Conservation (phyloP, 2,888 invertebrate species). For the Chrysolina haemoptera region DNA sequence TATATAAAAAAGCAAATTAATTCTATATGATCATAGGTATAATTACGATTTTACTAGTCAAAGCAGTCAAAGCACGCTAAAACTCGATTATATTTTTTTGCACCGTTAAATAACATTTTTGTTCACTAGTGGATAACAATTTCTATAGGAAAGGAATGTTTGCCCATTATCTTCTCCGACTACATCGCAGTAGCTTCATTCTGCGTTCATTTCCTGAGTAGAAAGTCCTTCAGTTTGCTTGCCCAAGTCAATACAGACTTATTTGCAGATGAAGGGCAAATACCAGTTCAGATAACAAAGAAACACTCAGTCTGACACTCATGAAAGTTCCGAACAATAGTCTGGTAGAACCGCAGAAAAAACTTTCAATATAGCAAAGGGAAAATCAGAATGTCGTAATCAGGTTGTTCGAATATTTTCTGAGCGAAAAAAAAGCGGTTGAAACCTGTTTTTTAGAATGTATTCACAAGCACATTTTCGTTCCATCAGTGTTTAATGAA, state of each 20-base stretch:
- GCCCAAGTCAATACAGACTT: neutral
- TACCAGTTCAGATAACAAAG: neutral
- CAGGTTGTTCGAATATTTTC: too few relatives aligned
- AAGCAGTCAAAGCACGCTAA: too few relatives aligned
- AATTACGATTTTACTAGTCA: too few relatives aligned
- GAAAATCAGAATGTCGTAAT: too few relatives aligned
- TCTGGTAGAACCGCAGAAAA: too few relatives aligned
- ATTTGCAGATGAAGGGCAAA: conserved; percentile 7
- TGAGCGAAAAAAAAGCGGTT: too few relatives aligned
- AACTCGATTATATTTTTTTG: too few relatives aligned
- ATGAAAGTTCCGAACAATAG: neutral
- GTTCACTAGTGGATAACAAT: neutral
- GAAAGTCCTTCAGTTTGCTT: conserved; percentile 6
- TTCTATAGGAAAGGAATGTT: neutral
- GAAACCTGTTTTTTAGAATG: too few relatives aligned
- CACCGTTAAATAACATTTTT: too few relatives aligned
- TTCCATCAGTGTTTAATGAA: neutral
- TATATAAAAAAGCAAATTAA: too few relatives aligned
- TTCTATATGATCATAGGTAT: too few relatives aligned
- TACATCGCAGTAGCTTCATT: neutral
- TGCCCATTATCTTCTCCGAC: neutral
- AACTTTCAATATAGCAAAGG: too few relatives aligned
- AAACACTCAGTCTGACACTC: neutral
- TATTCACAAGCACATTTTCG: neutral
- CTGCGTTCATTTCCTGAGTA: neutral